Percentiles rank a stretch among this genome's conserved stretches.
Evolutionary conservation across 2,113 vertebrate genomes (phyloP).

Genomic region (Petaurus breviceps): DNA sequence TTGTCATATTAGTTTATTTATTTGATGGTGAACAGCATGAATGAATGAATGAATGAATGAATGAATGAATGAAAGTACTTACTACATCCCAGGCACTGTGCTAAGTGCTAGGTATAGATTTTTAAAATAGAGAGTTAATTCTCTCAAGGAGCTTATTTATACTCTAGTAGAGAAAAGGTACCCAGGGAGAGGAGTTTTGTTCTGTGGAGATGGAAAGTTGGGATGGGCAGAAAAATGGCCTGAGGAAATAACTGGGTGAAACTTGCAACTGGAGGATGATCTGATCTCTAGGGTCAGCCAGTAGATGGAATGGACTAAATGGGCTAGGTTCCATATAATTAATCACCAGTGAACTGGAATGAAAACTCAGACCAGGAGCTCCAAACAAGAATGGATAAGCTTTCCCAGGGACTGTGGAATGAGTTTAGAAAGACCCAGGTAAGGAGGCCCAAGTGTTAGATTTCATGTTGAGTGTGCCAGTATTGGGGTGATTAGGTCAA

Average conservation of each 20-base stretch:
- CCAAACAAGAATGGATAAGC: neutral
- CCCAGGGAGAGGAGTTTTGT: neutral
- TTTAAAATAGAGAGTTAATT: neutral
- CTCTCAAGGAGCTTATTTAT: neutral
- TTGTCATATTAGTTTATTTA: neutral
- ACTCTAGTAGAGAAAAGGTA: neutral
- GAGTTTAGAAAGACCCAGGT: neutral
- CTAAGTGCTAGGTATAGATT: neutral
- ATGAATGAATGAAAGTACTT: neutral
- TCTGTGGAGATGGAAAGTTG: neutral
- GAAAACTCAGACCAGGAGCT: neutral
- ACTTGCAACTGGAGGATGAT: neutral
- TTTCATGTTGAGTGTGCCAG: neutral
- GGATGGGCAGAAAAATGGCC: neutral
- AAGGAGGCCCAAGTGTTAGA: neutral
- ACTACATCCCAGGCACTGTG: neutral
- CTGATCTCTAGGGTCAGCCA: neutral
- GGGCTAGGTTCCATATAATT: neutral
- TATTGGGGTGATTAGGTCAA: neutral
- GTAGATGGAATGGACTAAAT: neutral
- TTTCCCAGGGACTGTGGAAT: neutral
- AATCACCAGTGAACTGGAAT: neutral
- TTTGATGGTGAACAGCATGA: neutral
- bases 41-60: neutral
- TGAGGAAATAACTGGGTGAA: neutral